Base-by-base conservation (phyloP, 2,888 invertebrate genomes). In the Chalcosyrphus nemorum region DNA sequence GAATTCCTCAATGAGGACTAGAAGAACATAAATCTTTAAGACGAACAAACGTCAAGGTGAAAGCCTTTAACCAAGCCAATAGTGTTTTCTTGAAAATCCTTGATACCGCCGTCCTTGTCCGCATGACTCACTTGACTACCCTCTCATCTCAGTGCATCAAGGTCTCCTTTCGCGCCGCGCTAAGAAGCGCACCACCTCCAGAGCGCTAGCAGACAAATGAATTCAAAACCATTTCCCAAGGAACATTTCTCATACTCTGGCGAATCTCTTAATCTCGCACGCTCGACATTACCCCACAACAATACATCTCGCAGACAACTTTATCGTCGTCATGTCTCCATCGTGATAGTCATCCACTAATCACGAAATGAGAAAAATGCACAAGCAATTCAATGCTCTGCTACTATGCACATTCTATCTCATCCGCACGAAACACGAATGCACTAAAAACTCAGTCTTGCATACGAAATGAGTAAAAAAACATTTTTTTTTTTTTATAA, bases 391-490 rank as follows among this genome's bases (percentile, higher is more conserved):
- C 63, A 52, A 38, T 65, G 76, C 47, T 66, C 47, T n/a, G 21
- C 71, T n/a, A 56, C 43, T n/a, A 15, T 38, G 45, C 38, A 54
- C 38, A 38, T 29, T 72, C 32, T 52, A 68, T 19, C 78, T 57
- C 78, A 72, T 72, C 81, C 45, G 61, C 82, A 78, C 78, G 75
- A 80, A 80, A 75, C 57, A 52, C 38, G 70, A 70, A 70, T 75
- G 80, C 84, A 80, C 84, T 84, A 84, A 63, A 80, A 84, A 80
- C 43, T 50, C 84, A 80, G 32, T 29, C 65, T 84, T 80, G 84
- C 84, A 84, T 84, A 80, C 80, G 45, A 70, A 75, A 80, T 71
- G 41, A 75, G 70, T 47, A 29, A 6, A 27, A 50, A 63, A 41
- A 61, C 13, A 63, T 4, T 4, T 24, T 24, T 4, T n/a, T n/a